Evolutionary conservation across 2,888 invertebrate genomes (phyloP).

Genomic region (Protonemura montana): DNA sequence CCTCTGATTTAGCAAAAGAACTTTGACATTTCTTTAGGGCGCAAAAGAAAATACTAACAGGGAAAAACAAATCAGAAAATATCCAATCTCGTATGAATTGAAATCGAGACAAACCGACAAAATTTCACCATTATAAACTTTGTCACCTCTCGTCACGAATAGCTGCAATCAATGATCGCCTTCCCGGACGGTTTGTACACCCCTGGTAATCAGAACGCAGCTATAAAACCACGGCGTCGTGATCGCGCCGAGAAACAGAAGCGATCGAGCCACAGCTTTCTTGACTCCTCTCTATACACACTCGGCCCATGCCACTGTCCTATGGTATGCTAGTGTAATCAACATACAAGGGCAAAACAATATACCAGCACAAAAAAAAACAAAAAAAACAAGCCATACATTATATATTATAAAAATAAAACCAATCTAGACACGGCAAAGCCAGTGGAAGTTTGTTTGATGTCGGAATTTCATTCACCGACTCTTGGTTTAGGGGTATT

Average conservation of each 20-base stretch:
- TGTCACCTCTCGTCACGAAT: too few relatives aligned
- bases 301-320: too few relatives aligned
- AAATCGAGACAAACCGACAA: too few relatives aligned
- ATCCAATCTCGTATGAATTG: too few relatives aligned
- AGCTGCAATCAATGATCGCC: too few relatives aligned
- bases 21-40: too few relatives aligned
- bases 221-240: neutral
- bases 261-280: neutral
- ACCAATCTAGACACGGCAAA: neutral
- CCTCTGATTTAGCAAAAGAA: neutral
- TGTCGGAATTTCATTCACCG: conserved; percentile 32
- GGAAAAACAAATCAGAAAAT: too few relatives aligned
- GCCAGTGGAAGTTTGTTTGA: conserved; percentile 24
- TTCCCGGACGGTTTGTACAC: neutral
- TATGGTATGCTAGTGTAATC: too few relatives aligned
- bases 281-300: neutral
- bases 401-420: conserved; percentile 31
- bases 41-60: too few relatives aligned
- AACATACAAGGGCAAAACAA: neutral
- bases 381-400: conserved; percentile 1
- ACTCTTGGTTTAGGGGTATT: conserved; percentile 24
- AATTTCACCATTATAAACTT: too few relatives aligned
- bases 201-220: neutral
- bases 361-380: conserved; percentile 14
- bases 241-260: neutral